Conservation (phyloP, 2,113 vertebrate species). For the Nannobrachium achirus region DNA sequence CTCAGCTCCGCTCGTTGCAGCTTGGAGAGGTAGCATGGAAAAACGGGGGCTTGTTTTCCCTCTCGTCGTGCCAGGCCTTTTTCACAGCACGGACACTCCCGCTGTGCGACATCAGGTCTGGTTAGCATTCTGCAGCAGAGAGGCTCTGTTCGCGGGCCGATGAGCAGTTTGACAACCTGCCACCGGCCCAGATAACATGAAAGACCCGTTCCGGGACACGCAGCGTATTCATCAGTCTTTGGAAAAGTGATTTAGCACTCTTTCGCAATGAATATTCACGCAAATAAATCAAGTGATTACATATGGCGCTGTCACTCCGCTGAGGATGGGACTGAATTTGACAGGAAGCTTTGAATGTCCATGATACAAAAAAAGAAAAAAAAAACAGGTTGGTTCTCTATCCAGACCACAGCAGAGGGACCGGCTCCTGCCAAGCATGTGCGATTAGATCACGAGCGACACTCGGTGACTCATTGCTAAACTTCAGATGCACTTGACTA, state of each 20-base stretch:
- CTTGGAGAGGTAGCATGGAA: constrained; percentile 72
- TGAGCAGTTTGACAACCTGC: constrained; percentile 31
- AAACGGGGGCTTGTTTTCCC: constrained; percentile 71
- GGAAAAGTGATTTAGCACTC: constrained; percentile 30
- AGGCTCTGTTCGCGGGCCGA: constrained; percentile 32
- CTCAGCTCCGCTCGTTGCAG: constrained; percentile 27
- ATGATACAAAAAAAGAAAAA: constrained; percentile 29
- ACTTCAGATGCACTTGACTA: constrained; percentile 64
- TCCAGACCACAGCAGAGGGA: constrained; percentile 66
- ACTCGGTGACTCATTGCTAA: constrained; percentile 59
- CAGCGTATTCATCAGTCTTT: constrained; percentile 26
- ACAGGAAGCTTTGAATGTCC: constrained; percentile 55
- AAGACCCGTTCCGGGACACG: constrained; percentile 16
- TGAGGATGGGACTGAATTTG: constrained; percentile 40
- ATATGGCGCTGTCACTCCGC: constrained; percentile 47
- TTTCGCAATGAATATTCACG: constrained; percentile 36
- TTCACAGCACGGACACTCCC: constrained; percentile 63
- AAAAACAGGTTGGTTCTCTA: constrained; percentile 37
- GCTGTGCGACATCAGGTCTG: constrained; percentile 53
- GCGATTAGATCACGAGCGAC: constrained; percentile 57
- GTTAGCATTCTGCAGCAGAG: constrained; percentile 44
- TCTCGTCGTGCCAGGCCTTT: constrained; percentile 63
- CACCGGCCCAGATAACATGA: constrained; percentile 33
- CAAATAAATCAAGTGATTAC: constrained; percentile 56
- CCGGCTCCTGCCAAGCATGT: constrained; percentile 56